Evolutionary conservation across 2,888 invertebrate genomes (phyloP), one percentile per base, ranked within the genome.

Genomic region (Limnephilus lunatus): DNA sequence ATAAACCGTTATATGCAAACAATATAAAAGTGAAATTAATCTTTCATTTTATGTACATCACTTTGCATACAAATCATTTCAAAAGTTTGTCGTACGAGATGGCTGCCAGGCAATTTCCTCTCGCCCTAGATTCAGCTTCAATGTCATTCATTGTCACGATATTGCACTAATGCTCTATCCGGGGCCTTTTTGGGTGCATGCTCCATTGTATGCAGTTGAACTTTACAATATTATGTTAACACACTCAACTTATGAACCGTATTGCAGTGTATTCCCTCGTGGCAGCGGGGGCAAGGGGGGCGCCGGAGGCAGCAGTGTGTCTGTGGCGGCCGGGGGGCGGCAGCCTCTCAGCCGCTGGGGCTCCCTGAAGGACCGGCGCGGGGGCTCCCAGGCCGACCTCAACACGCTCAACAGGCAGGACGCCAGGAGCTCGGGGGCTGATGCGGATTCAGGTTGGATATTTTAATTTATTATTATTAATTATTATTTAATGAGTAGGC

Each of bases 261-360:
- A 9, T 14, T 14, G 48, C 87, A 96, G 96, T 89, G 96, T 96
- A 93, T 94, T 96, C 93, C 95, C 95, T 90, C 95, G 96, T 92
- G 95, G 95, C 94, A 95, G 95, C 94, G 95, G 95, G 81, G 95
- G 95, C 93, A 95, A 95, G 93, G 95, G 96, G 94, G 94, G 96
- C 39, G 93, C 90, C 4, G 93, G 93, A 25, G 93, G 93, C n/a
- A 93, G 93, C 81, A 93, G 93, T 25, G 91, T 93, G 39, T 93
- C 93, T 94, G 94, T 95, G 95, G 94, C 95, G 94, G 94, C 96
- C 96, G 82, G 97, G 96, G 94, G 97, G 96, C 94, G 97, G 94
- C 68, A 68, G 25, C 94, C 97, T 97, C 95, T 97, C 95, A 97
- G 97, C 0, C 97, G 98, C 91, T 98, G 98, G 98, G 98, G 98